Evolutionary conservation across 2,888 invertebrate species (phyloP), one percentile per base, ranked within the genome.

Genomic region (Sussaba pulchella): DNA sequence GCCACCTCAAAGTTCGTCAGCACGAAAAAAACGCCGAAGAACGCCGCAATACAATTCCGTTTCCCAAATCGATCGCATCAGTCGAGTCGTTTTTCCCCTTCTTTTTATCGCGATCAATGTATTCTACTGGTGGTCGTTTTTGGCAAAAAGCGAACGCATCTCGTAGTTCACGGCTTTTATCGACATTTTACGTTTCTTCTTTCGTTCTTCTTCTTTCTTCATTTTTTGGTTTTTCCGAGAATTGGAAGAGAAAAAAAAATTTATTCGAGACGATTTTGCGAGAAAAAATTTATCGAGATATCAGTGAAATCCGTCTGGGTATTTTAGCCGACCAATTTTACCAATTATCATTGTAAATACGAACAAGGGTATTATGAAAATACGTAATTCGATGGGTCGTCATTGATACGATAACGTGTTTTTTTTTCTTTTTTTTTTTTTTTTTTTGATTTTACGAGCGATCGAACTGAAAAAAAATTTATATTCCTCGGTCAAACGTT

Each of bases 121-220:
- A 73, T 95, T 96, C 91, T 97, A 97, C 90, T 97, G 97, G 96
- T 95, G 94, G 85, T 95, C 95, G 6, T 96, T 96, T 89, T 92
- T 96, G 75, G 94, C 95, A 72, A 93, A 95, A 84, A 95, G 95
- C 88, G 93, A 94, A 87, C 86, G 94, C 77, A 94, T 94, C 82
- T 90, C 90, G 70, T 92, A 92, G 66, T 85, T 90, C 66, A 86
- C n/a, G n/a, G n/a, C n/a, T n/a, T n/a, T n/a, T n/a, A n/a, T n/a
- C n/a, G n/a, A n/a, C n/a, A n/a, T n/a, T n/a, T n/a, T n/a, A n/a
- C n/a, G n/a, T n/a, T n/a, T n/a, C n/a, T n/a, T n/a, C n/a, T n/a
- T n/a, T n/a, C n/a, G n/a, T n/a, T n/a, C n/a, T n/a, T n/a, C n/a
- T n/a, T n/a, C n/a, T n/a, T n/a, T n/a, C n/a, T n/a, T n/a, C n/a